Evolutionary conservation across 2,888 invertebrate genomes (phyloP).

Genomic region (Serripes groenlandicus): DNA sequence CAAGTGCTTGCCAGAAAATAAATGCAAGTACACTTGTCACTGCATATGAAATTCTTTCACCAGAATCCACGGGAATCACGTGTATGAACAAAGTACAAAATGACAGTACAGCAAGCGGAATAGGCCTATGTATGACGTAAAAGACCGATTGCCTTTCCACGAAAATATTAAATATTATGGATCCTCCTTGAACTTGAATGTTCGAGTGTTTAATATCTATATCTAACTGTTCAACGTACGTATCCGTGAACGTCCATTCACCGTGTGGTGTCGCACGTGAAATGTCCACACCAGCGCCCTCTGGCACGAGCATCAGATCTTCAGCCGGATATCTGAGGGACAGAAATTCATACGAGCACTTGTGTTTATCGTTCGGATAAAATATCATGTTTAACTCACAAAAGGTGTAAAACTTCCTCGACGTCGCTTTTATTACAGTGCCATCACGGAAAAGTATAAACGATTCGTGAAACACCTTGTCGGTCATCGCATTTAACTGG

Average conservation of each 20-base stretch:
- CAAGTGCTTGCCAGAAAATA: conserved; percentile 2
- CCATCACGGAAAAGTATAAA: neutral
- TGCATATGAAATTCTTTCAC: conserved; percentile 1
- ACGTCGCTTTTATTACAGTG: neutral
- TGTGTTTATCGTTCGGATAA: neutral
- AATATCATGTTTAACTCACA: neutral
- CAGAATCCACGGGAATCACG: neutral
- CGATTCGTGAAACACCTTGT: neutral
- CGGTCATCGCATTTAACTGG: neutral
- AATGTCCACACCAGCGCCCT: neutral
- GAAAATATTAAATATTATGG: neutral
- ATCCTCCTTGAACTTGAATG: neutral
- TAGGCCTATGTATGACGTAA: neutral
- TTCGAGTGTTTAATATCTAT: neutral
- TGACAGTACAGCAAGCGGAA: neutral
- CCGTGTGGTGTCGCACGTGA: neutral
- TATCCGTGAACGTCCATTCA: neutral
- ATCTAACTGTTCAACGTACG: conserved; percentile 5
- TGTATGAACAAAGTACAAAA: neutral
- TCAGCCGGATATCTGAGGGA: neutral
- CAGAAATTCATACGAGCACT: neutral
- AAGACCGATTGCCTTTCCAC: neutral
- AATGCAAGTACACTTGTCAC: neutral
- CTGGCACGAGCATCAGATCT: neutral
- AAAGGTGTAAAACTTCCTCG: neutral